These are phyloP conservation scores for Teleiodes luculella DNA, from an alignment of 2,888 invertebrate genomes.

Conservation along the genomic window DNA sequence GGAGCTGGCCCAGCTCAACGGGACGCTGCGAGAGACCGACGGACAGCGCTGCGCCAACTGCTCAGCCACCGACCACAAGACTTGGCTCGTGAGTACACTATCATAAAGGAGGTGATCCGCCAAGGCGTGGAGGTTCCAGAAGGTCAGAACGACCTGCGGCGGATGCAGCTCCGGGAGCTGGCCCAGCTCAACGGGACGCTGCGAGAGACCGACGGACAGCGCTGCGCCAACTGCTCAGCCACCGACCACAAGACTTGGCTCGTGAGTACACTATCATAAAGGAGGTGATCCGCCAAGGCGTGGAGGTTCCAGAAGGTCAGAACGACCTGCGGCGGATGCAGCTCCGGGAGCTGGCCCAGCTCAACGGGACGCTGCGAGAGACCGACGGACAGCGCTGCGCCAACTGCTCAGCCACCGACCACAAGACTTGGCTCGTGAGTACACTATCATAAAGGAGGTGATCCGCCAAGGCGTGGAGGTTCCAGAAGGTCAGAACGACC, in stretches of 20 bases:
- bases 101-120: conserved; percentile 97
- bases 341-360: conserved; percentile 93
- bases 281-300: too few relatives aligned
- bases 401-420: conserved; percentile 95
- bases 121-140: conserved; percentile 99
- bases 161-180: conserved; percentile 97
- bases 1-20: conserved; percentile 97
- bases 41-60: conserved; percentile 93
- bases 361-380: conserved; percentile 99
- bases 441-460: too few relatives aligned
- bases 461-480: too few relatives aligned
- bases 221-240: conserved; percentile 96
- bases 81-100: conserved; percentile 87
- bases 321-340: too few relatives aligned
- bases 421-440: conserved; percentile 90
- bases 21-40: conserved; percentile 98
- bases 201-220: conserved; percentile 93
- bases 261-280: conserved; percentile 73
- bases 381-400: conserved; percentile 93
- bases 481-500: too few relatives aligned
- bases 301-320: too few relatives aligned
- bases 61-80: conserved; percentile 95
- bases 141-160: conserved; percentile 97
- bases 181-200: conserved; percentile 98
- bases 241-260: conserved; percentile 97